Evolutionary conservation across 2,797 vertebrate genomes (phyloP).

Genomic region (Tangara arthus): DNA sequence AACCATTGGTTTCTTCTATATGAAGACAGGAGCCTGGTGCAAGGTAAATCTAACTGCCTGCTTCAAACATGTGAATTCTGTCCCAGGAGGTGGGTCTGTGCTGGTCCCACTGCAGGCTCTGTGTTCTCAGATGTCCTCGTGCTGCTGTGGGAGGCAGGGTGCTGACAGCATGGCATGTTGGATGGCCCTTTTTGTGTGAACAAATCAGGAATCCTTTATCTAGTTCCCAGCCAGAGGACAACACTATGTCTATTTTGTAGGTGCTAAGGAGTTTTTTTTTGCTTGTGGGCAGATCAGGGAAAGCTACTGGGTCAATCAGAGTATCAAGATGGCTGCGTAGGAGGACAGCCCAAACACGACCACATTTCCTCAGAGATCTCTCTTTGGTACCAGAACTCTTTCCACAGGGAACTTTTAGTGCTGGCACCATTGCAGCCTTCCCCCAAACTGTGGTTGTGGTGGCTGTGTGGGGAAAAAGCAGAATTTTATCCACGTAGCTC

Average conservation of each 20-base stretch:
- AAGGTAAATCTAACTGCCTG: background rate
- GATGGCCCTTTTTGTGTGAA: background rate
- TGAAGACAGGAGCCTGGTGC: background rate
- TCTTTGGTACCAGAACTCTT: background rate
- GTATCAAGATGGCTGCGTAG: background rate
- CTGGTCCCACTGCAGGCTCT: background rate
- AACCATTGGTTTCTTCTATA: background rate
- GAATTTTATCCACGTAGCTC: background rate
- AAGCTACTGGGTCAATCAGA: background rate
- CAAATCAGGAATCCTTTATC: background rate
- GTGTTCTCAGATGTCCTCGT: rapidly evolving
- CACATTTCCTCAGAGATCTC: background rate
- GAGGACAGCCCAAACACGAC: background rate
- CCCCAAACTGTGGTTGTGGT: background rate
- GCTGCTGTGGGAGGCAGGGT: background rate
- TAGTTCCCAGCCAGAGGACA: background rate
- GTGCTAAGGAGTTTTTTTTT: background rate
- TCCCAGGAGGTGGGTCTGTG: background rate
- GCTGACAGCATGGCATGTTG: background rate
- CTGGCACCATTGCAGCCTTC: background rate
- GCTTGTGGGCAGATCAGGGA: background rate
- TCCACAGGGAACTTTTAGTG: background rate
- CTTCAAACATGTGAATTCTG: background rate
- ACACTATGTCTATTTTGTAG: background rate
- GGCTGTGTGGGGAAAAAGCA: background rate